These are phyloP conservation scores for Circaetus cinerascens DNA, from an alignment of 2,113 vertebrate genomes.

Conservation along the genomic window DNA sequence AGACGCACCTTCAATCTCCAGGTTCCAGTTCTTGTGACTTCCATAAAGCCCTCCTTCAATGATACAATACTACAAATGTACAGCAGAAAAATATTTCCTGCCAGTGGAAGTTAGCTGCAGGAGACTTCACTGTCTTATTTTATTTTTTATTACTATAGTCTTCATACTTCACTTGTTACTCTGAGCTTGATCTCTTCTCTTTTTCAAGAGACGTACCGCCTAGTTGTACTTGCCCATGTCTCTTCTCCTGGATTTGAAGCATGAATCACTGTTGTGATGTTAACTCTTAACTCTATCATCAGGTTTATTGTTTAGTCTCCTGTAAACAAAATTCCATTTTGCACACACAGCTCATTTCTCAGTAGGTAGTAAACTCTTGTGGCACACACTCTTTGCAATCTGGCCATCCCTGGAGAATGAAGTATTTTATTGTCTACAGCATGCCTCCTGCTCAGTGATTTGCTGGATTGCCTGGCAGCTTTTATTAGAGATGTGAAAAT, in stretches of 20 bases:
- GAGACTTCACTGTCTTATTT: background rate
- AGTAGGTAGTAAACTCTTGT: background rate
- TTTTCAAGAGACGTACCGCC: background rate
- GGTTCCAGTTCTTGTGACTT: background rate
- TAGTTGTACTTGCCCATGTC: background rate
- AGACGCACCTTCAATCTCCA: background rate
- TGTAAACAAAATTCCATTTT: background rate
- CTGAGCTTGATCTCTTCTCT: background rate
- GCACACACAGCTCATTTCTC: background rate
- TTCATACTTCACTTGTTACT: background rate
- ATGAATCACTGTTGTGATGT: background rate
- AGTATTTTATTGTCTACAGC: background rate
- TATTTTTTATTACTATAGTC: background rate
- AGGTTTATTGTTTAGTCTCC: background rate
- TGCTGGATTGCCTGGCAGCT: background rate
- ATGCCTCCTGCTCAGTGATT: background rate
- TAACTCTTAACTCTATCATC: background rate
- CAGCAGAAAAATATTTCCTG: background rate
- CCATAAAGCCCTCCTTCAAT: background rate
- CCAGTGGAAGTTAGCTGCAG: background rate
- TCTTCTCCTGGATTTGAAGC: background rate
- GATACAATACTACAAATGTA: background rate
- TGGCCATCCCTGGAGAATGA: background rate
- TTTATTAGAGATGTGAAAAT: background rate
- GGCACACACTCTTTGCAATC: background rate